These are phyloP conservation scores for Lithophane semibrunnea DNA, from an alignment of 2,888 invertebrate genomes.

Conservation along the genomic window DNA sequence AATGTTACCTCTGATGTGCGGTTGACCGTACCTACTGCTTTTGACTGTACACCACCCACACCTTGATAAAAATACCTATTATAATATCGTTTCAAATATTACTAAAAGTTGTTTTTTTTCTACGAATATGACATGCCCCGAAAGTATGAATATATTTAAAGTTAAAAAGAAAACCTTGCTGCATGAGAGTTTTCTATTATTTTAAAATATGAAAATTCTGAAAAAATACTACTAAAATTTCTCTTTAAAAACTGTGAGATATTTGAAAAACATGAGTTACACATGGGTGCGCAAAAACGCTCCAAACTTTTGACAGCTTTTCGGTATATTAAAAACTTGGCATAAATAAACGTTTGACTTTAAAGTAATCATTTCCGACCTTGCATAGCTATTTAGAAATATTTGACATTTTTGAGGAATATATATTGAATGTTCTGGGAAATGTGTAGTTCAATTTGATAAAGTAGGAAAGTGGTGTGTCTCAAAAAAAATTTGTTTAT, in stretches of 20 bases:
- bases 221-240: constrained; percentile 18
- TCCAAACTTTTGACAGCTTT: not conserved
- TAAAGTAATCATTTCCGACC: constrained; percentile 14
- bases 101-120: constrained; percentile 5
- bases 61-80: not conserved
- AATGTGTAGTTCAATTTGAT: not conserved
- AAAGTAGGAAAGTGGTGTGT: not conserved
- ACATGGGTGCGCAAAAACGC: constrained; percentile 2
- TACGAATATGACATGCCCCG: not conserved
- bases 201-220: constrained; percentile 19
- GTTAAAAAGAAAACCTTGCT: constrained; percentile 6
- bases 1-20: not conserved
- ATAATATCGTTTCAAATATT: no score
- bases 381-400: not conserved
- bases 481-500: not conserved
- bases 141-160: constrained; percentile 25
- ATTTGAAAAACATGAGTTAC: constrained; percentile 26
- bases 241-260: constrained; percentile 5
- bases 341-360: not conserved
- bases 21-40: not conserved
- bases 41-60: not conserved
- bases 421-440: not conserved
- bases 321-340: constrained; percentile 3
- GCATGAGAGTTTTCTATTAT: constrained; percentile 7
- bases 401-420: not conserved